A percentile compares a stretch with the other conserved stretches of the same genome.
These are phyloP conservation scores for Brenthis hecate DNA, from an alignment of 2,888 invertebrate species.

Conservation along the genomic window DNA sequence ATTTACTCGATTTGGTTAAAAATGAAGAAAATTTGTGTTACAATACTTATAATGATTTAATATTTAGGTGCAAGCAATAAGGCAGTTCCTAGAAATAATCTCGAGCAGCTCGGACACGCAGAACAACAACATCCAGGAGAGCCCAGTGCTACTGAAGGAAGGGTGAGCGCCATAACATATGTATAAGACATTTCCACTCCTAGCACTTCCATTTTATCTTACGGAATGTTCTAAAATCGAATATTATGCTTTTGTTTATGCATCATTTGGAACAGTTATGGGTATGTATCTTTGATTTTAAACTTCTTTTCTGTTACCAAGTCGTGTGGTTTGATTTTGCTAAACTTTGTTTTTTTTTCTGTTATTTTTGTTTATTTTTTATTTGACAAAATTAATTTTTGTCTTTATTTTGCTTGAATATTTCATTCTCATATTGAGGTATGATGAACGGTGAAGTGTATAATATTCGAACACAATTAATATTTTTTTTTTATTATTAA, in stretches of 20 bases:
- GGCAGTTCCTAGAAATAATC: slow-evolving; percentile 94
- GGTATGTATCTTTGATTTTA: slow-evolving; percentile 60
- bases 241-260: slow-evolving; percentile 49
- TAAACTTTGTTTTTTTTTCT: slow-evolving; percentile 9
- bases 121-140: slow-evolving; percentile 82
- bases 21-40: neutral
- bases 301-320: slow-evolving; percentile 24
- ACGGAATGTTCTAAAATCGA: slow-evolving; percentile 36
- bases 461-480: too few relatives aligned
- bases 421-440: slow-evolving; percentile 5
- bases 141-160: slow-evolving; percentile 93
- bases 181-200: neutral
- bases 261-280: slow-evolving; percentile 66
- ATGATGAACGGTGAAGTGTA: too few relatives aligned
- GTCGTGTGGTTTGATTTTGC: slow-evolving; percentile 18
- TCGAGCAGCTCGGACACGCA: slow-evolving; percentile 89
- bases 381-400: neutral
- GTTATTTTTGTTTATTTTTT: slow-evolving; percentile 7
- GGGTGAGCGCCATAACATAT: slow-evolving; percentile 84
- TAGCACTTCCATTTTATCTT: slow-evolving; percentile 34
- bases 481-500: too few relatives aligned
- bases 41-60: slow-evolving; percentile 1
- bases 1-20: neutral
- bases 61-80: slow-evolving; percentile 85
- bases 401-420: slow-evolving; percentile 12